These are phyloP conservation scores for Lutraria rhynchaena DNA, from an alignment of 1,140 invertebrate genomes.

Conservation along the genomic window DNA sequence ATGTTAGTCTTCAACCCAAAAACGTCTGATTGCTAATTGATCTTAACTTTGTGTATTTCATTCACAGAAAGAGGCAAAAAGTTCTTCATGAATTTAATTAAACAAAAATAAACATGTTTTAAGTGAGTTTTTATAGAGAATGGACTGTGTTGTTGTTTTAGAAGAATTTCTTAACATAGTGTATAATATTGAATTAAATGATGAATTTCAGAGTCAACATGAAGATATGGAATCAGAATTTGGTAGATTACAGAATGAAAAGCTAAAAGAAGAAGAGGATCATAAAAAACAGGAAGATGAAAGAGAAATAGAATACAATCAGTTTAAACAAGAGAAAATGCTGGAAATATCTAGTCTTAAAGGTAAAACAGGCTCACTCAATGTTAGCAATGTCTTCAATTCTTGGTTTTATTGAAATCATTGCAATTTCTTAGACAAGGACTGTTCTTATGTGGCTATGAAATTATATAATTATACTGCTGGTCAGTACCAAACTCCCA, in stretches of 20 bases:
- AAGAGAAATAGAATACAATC: constrained; percentile 68
- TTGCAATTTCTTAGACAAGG: too few relatives aligned
- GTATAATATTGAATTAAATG: neutral
- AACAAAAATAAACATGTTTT: neutral
- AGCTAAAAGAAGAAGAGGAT: constrained; percentile 64
- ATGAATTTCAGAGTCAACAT: constrained; percentile 65
- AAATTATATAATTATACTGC: too few relatives aligned
- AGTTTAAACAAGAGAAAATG: constrained; percentile 71
- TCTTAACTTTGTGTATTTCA: too few relatives aligned
- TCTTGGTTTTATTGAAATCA: too few relatives aligned
- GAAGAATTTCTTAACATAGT: neutral
- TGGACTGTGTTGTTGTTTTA: neutral
- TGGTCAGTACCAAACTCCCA: too few relatives aligned
- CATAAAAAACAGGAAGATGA: constrained; percentile 64
- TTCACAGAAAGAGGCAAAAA: too few relatives aligned
- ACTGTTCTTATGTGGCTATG: too few relatives aligned
- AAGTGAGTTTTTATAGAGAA: neutral
- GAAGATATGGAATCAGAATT: constrained; percentile 71
- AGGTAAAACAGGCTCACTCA: constrained; percentile 69
- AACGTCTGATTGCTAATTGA: too few relatives aligned
- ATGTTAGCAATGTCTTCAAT: too few relatives aligned
- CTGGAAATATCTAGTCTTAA: constrained; percentile 70
- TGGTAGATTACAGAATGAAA: constrained; percentile 62
- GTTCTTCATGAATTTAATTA: too few relatives aligned
- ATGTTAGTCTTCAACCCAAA: too few relatives aligned